Base-by-base conservation (phyloP, 2,888 invertebrate species). In the Pomacea canaliculata region DNA sequence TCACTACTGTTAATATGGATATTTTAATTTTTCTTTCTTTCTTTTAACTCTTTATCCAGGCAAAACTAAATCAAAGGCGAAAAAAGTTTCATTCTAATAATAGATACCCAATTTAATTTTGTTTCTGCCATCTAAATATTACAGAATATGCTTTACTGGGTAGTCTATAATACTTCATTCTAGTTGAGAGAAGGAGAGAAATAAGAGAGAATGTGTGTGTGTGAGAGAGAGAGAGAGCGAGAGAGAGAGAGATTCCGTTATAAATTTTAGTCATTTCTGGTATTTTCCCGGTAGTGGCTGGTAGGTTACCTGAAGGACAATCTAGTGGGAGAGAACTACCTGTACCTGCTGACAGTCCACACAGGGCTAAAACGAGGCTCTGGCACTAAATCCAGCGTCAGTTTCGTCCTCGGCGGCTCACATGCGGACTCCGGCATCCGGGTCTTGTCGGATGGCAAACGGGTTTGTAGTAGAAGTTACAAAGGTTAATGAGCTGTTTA, bases 351-450 rank as follows among this genome's bases (percentile, higher is more conserved):
- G 37, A 85, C 86, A 9, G 87, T 89, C 1, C 82, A 84, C 68
- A 88, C 88, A 4, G 89, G 88, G 12, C 83, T 87, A 77, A 80
- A 87, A 59, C 83, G 83, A 46, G 84, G 83, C 19, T 85, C 87
- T 19, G 88, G 88, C 1, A 88, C 87, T 0, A 80, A 78, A 51
- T 88, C 88, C 1, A 81, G 81, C 10, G 83, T 88, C 60, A 82
- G 83, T 60, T 87, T 90, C 75, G 84, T 88, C 10, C 70, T 90
- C 18, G 81, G 85, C 0, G 90, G 90, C 9, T 87, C 88, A 16
- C 68, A 82, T 7, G 85, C 84, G 51, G 88, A 90, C 67, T 89
- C 88, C 0, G 88, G 87, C 0, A 83, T 88, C 18, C 75, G 89
- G 23, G 80, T 84, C 56, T 81, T 90, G 0, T 79, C 80, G 46